Base-by-base conservation (phyloP, 1,140 invertebrate species). In the Apis florea region DNA sequence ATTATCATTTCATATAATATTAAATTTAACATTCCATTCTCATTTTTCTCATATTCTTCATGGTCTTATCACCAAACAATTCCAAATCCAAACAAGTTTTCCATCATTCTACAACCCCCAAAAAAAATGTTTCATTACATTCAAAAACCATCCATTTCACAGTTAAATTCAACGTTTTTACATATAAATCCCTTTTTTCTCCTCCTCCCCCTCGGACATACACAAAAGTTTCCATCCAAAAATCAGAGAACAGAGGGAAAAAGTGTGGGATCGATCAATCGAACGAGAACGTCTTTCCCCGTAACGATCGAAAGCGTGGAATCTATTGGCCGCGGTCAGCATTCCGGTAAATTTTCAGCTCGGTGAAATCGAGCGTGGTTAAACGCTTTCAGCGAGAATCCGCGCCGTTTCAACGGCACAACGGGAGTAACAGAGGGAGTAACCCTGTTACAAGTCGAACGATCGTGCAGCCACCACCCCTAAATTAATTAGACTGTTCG, bases 401-500 rank as follows among this genome's bases (percentile, higher is more conserved):
- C 21, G 61, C 71, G 51, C 40, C 71, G 71, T 79, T 72, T 54
- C 77, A 13, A 19, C 47, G 21, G 11, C 58, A 71, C 19, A 63
- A 31, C 70, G 58, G 5, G 31, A 40, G 31, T 40, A 40, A 40
- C 26, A 80, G 47, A 19, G 51, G 31, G 31, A 40, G 79, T 80
- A 80, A 75, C 71, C 24, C 71, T 67, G 61, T 66, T 75, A 75
- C 53, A 24, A 75, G 17, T 61, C 56, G 59, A 59, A 71, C 70
- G 71, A 54, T 56, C 59, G 13, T 49, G 24, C 26, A 31, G 40
- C 63, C 61, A 15, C 71, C 63, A 31, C 40, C 79, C 31, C 71
- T 80, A 80, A 80, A 80, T 80, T 80, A 80, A 75, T 80, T 80
- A 80, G 78, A 56, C 40, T 66, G 49, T 80, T 80, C 63, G 79